Conservation (phyloP, 2,113 vertebrate species). For the Parus major region DNA sequence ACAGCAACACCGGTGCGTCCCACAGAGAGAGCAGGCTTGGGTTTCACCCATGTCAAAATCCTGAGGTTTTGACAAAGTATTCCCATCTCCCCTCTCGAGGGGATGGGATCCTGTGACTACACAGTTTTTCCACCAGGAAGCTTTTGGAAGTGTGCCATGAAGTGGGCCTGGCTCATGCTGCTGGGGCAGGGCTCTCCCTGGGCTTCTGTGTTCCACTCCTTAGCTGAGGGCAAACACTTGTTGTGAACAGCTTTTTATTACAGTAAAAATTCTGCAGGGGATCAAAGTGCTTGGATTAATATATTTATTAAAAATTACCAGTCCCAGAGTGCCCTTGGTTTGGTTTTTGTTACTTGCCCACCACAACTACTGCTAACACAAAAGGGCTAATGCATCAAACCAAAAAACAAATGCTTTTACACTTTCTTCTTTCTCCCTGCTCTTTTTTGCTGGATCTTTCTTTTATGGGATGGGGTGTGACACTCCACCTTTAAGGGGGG, state of each 20-base stretch:
- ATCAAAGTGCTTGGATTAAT: not conserved
- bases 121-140: not conserved
- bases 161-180: not conserved
- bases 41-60: not conserved
- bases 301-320: not conserved
- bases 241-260: not conserved
- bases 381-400: not conserved
- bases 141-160: not conserved
- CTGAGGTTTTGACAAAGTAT: not conserved
- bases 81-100: not conserved
- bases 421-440: not conserved
- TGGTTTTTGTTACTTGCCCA: not conserved
- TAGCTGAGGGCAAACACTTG: not conserved
- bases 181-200: not conserved
- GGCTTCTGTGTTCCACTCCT: not conserved
- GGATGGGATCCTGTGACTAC: not conserved
- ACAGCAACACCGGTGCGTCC: fast-evolving
- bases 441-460: not conserved
- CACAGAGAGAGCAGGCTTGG: not conserved
- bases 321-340: not conserved
- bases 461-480: fast-evolving
- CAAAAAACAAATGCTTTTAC: not conserved
- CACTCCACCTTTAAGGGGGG: not conserved
- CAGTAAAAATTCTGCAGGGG: not conserved
- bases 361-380: not conserved